Conservation (phyloP, 2,113 vertebrate genomes). For the Bos taurus region DNA sequence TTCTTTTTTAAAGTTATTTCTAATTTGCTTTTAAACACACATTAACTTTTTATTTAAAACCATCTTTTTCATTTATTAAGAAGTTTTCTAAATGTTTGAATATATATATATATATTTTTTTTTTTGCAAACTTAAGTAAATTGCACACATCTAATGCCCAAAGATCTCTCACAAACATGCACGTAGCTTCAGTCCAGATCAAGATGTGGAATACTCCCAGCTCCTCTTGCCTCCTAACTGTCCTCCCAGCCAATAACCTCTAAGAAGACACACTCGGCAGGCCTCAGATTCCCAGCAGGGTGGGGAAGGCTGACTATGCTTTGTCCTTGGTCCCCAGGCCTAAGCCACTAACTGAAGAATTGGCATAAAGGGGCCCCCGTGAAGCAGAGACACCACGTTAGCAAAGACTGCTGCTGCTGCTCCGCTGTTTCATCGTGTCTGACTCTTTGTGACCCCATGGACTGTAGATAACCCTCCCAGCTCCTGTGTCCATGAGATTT, state of each 20-base stretch:
- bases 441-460: not conserved
- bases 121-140: not conserved
- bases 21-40: not conserved
- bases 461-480: not conserved
- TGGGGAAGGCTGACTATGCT: fast-evolving
- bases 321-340: not conserved
- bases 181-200: too few relatives aligned
- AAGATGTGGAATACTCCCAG: fast-evolving
- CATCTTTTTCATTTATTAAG: not conserved
- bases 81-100: not conserved
- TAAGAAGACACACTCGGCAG: fast-evolving
- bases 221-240: not conserved
- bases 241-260: too few relatives aligned
- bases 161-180: not conserved
- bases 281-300: fast-evolving
- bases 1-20: not conserved
- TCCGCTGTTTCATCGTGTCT: fast-evolving
- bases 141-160: too few relatives aligned
- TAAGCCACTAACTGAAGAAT: not conserved
- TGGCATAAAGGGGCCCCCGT: not conserved
- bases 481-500: not conserved
- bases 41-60: not conserved
- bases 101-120: not conserved
- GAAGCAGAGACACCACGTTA: fast-evolving
- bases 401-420: not conserved